Evolutionary conservation across 2,888 invertebrate genomes (phyloP), one percentile per base, ranked within the genome.

Genomic region (Cosmorhoe ocellata): DNA sequence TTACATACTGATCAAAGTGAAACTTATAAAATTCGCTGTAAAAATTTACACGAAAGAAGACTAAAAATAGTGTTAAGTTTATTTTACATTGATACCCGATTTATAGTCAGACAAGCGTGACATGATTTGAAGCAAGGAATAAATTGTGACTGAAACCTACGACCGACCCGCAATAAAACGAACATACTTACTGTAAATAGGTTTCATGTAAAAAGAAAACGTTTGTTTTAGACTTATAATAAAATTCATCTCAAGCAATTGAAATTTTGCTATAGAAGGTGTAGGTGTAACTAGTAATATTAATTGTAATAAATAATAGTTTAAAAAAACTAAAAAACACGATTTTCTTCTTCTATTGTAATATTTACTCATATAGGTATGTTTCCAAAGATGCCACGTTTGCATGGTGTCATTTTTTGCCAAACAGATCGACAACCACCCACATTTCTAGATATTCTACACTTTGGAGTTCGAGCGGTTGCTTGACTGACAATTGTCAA

Each of bases 171-270:
- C 47, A 58, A 50, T 56, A 59, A 60, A 60, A 59, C 49, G 44
- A 52, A 43, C 43, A 55, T 62, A 60, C 54, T 57, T 59, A 54
- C 33, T 54, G 49, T 53, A 56, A 59, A 56, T 55, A 54, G 54
- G 69, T 72, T 73, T 70, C 70, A 72, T 71, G 72, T 68, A 72
- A 69, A 71, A 70, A 67, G 64, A 61, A 68, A 76, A 71, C 67
- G 69, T 66, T 75, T 72, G 65, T 71, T 65, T 63, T 62, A 51
- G n/a, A n/a, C n/a, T 58, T 61, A 64, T 58, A 56, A 64, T 67
- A 74, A 75, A 78, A 74, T 73, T 67, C 58, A 64, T 64, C 53
- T 50, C 51, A 51, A 60, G 66, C 67, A 66, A 71, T 74, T 61
- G 69, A 64, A 71, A 71, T 67, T 59, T 69, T 63, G 42, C 46